phyloP scores from a whole-genome alignment of 2,797 vertebrate species.

The Chloroceryle amazona region DNA sequence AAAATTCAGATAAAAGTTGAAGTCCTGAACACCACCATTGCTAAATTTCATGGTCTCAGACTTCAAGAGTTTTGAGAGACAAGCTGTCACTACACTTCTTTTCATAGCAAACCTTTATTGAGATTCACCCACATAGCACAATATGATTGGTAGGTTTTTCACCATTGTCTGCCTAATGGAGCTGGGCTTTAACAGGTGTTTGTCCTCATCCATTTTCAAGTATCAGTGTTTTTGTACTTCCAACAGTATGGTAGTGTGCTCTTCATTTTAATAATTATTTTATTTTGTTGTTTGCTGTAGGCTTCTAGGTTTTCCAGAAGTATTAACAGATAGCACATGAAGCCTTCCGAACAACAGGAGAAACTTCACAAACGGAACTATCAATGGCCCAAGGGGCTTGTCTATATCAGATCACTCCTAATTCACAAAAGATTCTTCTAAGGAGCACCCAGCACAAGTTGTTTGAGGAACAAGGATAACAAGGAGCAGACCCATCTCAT shows the following conservation, averaged over 20 bases:
- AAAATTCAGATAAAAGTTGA: not conserved
- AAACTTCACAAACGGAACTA: not conserved
- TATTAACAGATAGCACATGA: not conserved
- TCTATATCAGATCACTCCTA: slow-evolving; percentile 10
- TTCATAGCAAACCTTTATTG: not conserved
- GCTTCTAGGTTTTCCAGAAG: not conserved
- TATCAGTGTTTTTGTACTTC: not conserved
- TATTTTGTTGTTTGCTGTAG: not conserved
- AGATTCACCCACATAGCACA: not conserved
- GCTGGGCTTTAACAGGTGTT: not conserved
- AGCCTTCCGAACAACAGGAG: not conserved
- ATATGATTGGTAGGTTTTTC: not conserved
- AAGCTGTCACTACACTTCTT: not conserved
- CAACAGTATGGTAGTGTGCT: not conserved
- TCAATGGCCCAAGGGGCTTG: not conserved
- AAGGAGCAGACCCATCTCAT: not conserved
- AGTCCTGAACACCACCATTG: not conserved
- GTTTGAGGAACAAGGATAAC: slow-evolving; percentile 12
- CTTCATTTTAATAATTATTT: not conserved
- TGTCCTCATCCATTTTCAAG: not conserved
- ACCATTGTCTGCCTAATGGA: not conserved
- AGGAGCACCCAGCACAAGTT: not conserved
- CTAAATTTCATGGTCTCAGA: not conserved
- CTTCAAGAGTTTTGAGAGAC: not conserved
- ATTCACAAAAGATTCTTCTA: slow-evolving; percentile 34